Conservation (phyloP, 2,888 invertebrate genomes). For the Dasysyrphus tricinctus region DNA sequence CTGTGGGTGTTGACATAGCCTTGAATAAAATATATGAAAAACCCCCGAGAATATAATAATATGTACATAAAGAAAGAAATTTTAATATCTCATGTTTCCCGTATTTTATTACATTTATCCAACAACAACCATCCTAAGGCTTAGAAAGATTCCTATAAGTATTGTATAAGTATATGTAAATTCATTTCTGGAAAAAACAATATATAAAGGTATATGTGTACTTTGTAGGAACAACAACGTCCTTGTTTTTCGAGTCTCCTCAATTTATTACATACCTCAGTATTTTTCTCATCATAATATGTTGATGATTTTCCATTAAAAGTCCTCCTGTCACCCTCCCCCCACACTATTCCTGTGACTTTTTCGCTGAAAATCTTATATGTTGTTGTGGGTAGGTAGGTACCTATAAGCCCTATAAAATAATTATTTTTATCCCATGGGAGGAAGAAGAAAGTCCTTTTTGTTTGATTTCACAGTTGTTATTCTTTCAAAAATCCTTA, state of each 20-base stretch:
- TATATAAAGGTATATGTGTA: too few relatives aligned
- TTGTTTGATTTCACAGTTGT: not conserved
- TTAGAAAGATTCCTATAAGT: not conserved
- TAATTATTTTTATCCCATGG: not conserved
- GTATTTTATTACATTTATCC: not conserved
- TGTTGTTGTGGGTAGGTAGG: too few relatives aligned
- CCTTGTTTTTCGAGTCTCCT: too few relatives aligned
- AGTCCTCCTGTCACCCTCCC: too few relatives aligned
- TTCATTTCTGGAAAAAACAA: not conserved
- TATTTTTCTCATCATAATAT: too few relatives aligned
- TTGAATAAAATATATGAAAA: slow-evolving; percentile 1
- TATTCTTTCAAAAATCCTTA: not conserved
- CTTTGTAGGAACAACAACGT: too few relatives aligned
- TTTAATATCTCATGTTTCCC: not conserved
- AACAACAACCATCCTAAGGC: not conserved
- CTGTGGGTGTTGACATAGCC: not conserved
- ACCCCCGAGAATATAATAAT: not conserved
- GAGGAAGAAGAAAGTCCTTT: not conserved
- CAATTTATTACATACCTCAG: too few relatives aligned
- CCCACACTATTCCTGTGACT: too few relatives aligned
- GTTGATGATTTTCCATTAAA: too few relatives aligned
- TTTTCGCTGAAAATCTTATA: not conserved
- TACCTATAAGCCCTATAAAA: not conserved
- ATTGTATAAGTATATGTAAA: not conserved
- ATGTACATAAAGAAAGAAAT: not conserved